A percentile compares a stretch with the other conserved stretches of the same genome.
These are phyloP conservation scores for Parotocinclus haroldoi DNA, from an alignment of 2,797 vertebrate genomes.

Conservation along the genomic window DNA sequence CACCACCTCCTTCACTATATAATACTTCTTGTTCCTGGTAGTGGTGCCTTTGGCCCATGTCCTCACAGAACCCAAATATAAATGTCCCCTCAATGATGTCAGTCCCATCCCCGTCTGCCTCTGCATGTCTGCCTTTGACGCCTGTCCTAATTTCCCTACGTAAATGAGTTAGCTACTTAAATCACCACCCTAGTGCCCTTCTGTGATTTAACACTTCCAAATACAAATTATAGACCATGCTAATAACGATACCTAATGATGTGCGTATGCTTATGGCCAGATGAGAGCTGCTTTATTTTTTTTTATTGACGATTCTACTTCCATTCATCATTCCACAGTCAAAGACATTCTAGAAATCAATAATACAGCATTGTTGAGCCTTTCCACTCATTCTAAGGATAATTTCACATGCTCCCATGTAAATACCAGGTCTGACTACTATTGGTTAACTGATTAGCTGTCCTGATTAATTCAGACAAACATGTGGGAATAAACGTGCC, in stretches of 20 bases:
- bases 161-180: too few species aligned
- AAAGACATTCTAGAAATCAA: slow-evolving; percentile 17
- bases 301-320: background rate
- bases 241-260: background rate
- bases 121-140: too few species aligned
- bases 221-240: too few species aligned
- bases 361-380: slow-evolving; percentile 23
- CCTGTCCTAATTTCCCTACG: too few species aligned
- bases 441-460: slow-evolving; percentile 16
- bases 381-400: slow-evolving; percentile 26
- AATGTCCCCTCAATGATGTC: too few species aligned
- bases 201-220: too few species aligned
- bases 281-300: slow-evolving; percentile 1
- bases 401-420: slow-evolving; percentile 18
- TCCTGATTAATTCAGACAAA: slow-evolving; percentile 34
- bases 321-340: slow-evolving; percentile 6
- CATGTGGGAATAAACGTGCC: slow-evolving; percentile 3
- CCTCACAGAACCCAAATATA: too few species aligned
- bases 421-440: slow-evolving; percentile 21
- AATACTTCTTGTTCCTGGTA: too few species aligned
- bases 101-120: too few species aligned
- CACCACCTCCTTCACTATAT: too few species aligned
- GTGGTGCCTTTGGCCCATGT: too few species aligned
- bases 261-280: background rate
- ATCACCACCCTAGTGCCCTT: too few species aligned